phyloP scores from a whole-genome alignment of 2,888 invertebrate genomes.

The Cremastinae sp. region DNA sequence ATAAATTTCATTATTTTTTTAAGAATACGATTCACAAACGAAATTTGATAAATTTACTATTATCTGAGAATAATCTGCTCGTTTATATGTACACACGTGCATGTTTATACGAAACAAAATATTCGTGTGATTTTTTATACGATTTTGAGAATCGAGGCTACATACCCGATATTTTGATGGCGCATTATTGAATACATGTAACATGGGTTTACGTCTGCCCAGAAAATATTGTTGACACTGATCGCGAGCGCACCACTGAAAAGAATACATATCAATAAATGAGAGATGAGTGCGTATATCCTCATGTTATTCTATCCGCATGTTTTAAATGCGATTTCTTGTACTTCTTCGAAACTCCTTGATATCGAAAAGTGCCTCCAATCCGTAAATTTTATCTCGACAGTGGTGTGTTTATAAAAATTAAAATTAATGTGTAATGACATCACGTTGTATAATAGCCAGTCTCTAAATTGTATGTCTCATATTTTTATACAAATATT shows the following conservation, averaged over 20 bases:
- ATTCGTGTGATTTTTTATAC: constrained; percentile 39
- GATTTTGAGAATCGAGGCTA: constrained; percentile 51
- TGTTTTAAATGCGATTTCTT: constrained; percentile 34
- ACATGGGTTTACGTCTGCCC: constrained; percentile 33
- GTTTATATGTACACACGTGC: background rate
- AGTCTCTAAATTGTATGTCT: constrained; percentile 61
- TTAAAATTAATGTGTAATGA: constrained; percentile 4
- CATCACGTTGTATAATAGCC: constrained; percentile 50
- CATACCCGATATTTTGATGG: constrained; percentile 47
- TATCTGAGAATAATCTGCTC: background rate
- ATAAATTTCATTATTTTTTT: no score
- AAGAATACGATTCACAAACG: background rate
- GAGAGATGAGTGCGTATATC: background rate
- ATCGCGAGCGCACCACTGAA: no score
- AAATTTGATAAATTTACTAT: background rate
- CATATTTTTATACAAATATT: constrained; percentile 72
- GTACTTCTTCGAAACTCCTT: background rate
- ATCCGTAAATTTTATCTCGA: constrained; percentile 29
- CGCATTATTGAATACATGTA: constrained; percentile 36
- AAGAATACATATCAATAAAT: constrained; percentile 48
- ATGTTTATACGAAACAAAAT: background rate
- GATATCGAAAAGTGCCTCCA: constrained; percentile 38
- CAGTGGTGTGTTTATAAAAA: constrained; percentile 15
- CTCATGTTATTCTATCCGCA: constrained; percentile 5
- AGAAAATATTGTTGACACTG: background rate